These are phyloP conservation scores for Ceryle rudis DNA, from an alignment of 2,797 vertebrate species.

Conservation along the genomic window DNA sequence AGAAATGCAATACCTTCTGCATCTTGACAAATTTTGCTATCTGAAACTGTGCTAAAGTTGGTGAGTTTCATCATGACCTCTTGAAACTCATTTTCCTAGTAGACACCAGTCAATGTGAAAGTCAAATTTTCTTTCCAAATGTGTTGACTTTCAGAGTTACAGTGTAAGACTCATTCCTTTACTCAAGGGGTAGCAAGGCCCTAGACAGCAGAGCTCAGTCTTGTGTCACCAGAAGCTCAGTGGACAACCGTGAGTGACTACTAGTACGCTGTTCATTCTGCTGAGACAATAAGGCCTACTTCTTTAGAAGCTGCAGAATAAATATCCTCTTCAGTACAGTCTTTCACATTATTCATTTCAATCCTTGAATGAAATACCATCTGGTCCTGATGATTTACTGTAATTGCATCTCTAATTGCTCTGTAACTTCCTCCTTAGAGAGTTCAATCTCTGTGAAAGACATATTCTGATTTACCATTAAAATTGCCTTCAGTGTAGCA, in stretches of 20 bases:
- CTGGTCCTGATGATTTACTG: slow-evolving; percentile 69
- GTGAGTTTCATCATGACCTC: background rate
- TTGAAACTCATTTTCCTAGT: background rate
- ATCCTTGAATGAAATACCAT: slow-evolving; percentile 65
- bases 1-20: background rate
- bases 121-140: background rate
- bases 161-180: background rate
- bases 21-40: background rate
- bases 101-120: background rate
- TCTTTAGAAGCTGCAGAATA: slow-evolving; percentile 29
- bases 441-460: slow-evolving; percentile 44
- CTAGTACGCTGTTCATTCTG: background rate
- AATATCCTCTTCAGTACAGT: slow-evolving; percentile 43
- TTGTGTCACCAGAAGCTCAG: background rate
- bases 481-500: slow-evolving; percentile 23
- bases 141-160: background rate
- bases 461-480: slow-evolving; percentile 23
- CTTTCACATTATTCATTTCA: slow-evolving; percentile 55
- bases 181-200: background rate
- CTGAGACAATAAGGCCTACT: background rate
- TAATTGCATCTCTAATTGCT: slow-evolving; percentile 67
- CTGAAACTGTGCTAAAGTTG: background rate
- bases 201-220: background rate
- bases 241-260: background rate
- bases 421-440: slow-evolving; percentile 60